A percentile compares a stretch with the other conserved stretches of the same genome.
phyloP scores from a whole-genome alignment of 2,113 vertebrate species.

The Hystrix cristata region DNA sequence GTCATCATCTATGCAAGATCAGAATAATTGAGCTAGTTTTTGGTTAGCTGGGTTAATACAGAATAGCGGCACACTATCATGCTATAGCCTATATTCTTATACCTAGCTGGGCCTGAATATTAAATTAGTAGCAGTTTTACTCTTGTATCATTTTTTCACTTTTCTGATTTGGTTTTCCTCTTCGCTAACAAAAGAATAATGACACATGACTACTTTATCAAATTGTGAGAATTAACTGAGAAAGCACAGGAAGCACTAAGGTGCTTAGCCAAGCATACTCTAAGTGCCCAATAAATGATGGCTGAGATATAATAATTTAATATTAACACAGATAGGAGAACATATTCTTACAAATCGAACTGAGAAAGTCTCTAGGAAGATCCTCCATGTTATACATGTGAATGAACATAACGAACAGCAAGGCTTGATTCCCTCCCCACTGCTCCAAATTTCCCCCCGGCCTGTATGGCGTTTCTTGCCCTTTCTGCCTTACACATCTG shows the following conservation, averaged over 20 bases:
- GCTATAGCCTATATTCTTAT: background rate
- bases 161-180: background rate
- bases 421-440: background rate
- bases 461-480: background rate
- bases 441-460: no score
- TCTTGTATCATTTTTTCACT: background rate
- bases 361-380: background rate
- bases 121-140: background rate
- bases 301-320: background rate
- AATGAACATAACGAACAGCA: background rate
- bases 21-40: background rate
- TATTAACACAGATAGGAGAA: background rate
- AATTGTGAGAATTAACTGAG: constrained; percentile 9
- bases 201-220: background rate
- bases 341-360: background rate
- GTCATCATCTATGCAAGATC: background rate
- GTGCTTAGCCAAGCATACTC: background rate
- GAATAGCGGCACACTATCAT: background rate
- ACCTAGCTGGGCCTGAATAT: background rate
- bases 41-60: background rate
- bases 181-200: background rate
- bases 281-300: background rate
- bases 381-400: background rate
- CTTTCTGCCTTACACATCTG: background rate
- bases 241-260: background rate